Evolutionary conservation across 2,888 invertebrate species (phyloP).

Genomic region (Eristalis arbustorum): DNA sequence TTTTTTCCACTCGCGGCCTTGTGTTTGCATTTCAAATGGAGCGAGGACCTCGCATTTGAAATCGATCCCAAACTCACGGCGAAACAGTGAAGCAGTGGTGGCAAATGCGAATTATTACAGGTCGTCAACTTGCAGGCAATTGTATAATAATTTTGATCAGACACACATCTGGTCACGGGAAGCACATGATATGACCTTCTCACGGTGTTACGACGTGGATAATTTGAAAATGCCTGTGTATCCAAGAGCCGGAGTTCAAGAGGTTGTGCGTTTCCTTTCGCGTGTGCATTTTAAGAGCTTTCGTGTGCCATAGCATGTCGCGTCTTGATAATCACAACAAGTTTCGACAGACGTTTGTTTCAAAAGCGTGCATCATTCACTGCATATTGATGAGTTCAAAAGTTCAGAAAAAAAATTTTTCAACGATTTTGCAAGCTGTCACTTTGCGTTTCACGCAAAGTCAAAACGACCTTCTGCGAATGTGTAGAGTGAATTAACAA

Average conservation of each 20-base stretch:
- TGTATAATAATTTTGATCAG: background rate
- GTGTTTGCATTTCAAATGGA: conserved; percentile 11
- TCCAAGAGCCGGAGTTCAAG: background rate
- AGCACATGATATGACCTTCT: background rate
- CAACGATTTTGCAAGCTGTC: background rate
- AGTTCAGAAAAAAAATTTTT: background rate
- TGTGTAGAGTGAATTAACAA: background rate
- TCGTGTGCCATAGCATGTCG: background rate
- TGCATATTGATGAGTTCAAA: background rate
- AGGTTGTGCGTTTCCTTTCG: background rate
- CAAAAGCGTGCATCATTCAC: background rate
- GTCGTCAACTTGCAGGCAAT: background rate
- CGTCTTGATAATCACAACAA: background rate
- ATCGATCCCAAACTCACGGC: conserved; percentile 19
- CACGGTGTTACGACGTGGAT: background rate
- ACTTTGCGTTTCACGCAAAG: background rate
- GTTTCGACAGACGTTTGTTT: background rate
- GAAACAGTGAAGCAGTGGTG: background rate
- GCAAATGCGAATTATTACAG: background rate
- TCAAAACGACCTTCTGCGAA: background rate
- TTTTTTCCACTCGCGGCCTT: background rate
- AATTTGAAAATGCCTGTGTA: background rate
- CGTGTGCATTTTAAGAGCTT: background rate
- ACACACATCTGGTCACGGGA: background rate
- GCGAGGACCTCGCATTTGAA: background rate